These are phyloP conservation scores for Eupithecia tripunctaria DNA, from an alignment of 2,888 invertebrate genomes.

Conservation along the genomic window DNA sequence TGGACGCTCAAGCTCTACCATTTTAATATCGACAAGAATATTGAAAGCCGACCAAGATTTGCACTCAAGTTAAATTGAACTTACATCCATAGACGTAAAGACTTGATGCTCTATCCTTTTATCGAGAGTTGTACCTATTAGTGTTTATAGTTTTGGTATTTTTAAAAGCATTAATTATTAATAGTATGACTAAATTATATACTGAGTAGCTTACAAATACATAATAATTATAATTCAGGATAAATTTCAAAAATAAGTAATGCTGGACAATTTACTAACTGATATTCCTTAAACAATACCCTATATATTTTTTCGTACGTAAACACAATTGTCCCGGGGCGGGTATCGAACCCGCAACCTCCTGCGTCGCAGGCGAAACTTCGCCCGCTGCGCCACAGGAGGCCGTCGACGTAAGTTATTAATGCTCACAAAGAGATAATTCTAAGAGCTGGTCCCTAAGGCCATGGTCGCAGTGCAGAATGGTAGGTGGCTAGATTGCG, in stretches of 20 bases:
- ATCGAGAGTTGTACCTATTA: not conserved
- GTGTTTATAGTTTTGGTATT: not conserved
- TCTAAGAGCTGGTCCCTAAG: not conserved
- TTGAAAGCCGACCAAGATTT: not conserved
- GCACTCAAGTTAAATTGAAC: not conserved
- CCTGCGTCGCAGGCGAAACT: no score
- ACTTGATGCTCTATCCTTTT: not conserved
- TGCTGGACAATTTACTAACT: no score
- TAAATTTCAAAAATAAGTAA: no score
- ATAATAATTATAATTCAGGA: no score
- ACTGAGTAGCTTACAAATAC: no score
- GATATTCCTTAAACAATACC: no score
- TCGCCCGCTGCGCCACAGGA: no score
- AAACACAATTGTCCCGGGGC: no score
- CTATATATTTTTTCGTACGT: no score
- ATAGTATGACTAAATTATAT: no score
- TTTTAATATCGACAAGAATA: not conserved
- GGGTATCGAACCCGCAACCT: no score
- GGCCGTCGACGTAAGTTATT: no score
- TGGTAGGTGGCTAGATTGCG: not conserved
- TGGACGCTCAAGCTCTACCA: not conserved
- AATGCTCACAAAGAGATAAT: not conserved
- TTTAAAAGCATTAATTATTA: not conserved
- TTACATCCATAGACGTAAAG: not conserved
- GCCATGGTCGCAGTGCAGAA: not conserved